Base-by-base conservation (phyloP, 2,888 invertebrate species). In the Caenorhabditis sp. region DNA sequence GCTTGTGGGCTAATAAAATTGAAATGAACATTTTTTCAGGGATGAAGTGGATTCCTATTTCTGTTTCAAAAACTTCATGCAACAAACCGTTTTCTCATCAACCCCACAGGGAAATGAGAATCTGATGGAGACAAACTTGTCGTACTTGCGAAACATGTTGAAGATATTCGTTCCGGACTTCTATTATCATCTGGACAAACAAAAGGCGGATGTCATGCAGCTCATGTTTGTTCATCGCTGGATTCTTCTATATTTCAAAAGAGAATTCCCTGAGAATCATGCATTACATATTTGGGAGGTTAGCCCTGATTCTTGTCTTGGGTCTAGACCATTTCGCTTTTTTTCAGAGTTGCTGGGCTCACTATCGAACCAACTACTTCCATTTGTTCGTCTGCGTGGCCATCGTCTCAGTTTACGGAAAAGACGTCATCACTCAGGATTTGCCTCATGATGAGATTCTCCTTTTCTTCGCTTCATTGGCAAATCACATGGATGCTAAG, bases 401-500 rank as follows among this genome's bases (percentile, higher is more conserved):
- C 62, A 95, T 97, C 86, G 93, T 96, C 78, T 94, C 94, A 41
- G 94, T 95, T 30, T 97, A 96, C 89, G 91, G 91, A 11, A 70
- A 75, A 59, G 91, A 92, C 84, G 95, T 96, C 61, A 94, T 96
- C 80, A 94, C 95, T 32, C 96, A 96, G 90, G 93, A 94, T 88
- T 91, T 96, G 52, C 93, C 95, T 83, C 94, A 96, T 7, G 96
- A 97, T 89, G 96, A 96, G 90, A 96, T 96, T 93, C 91, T 97
- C 59, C 91, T 96, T 71, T 95, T 96, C 90, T 97, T 97, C 89
- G 95, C 95, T 89, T 95, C 95, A 9, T 91, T 97, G 83, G 95
- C 96, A 22, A 95, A 95, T 94, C 96, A 96, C 89, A 97, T 97
- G 96, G 95, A 96, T 89, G 96, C 95, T 0, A 93, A 93, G 45